Evolutionary conservation across 1,140 invertebrate species (phyloP), one percentile per base, ranked within the genome.

Genomic region (Phenacoccus solenopsis): DNA sequence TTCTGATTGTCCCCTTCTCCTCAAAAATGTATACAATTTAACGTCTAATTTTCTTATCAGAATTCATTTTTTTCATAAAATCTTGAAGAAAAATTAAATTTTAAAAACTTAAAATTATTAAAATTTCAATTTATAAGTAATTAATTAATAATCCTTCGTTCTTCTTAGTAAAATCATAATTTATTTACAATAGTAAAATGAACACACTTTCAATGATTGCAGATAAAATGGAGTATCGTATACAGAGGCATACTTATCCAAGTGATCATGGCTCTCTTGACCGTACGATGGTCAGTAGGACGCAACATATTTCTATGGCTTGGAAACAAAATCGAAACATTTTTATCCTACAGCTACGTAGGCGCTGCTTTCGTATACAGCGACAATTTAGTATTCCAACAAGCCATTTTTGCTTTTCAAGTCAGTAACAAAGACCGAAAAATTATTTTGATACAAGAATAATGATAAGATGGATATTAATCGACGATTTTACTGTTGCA

Each of bases 351-450:
- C 76, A 85, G 90, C 0, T 82, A 88, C 70, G 81, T 83, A 0
- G 96, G 95, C 0, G 87, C 92, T 0, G 80, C 77, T 1, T 96
- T 98, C 76, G 88, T 96, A 0, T 98, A 93, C 77, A 92, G 92
- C 0, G 82, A 89, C 7, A 70, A 80, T 0, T 77, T 92, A 0
- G 83, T 91, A 2, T 49, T 68, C 38, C 21, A 5, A 22, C 49
- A 84, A 25, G 74, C 77, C 24, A 83, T 91, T 9, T 94, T 93
- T 77, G 90, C 89, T 7, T 95, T 96, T 78, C 82, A 87, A 74
- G 92, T 92, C 78, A 83, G 81, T 82, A 10, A n/a, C 20, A 5
- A 5, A n/a, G n/a, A n/a, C n/a, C n/a, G n/a, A n/a, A n/a, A n/a
- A n/a, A n/a, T n/a, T n/a, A n/a, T n/a, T n/a, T n/a, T n/a, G n/a